Conservation (phyloP, 2,797 vertebrate genomes). For the Psittacula echo region DNA sequence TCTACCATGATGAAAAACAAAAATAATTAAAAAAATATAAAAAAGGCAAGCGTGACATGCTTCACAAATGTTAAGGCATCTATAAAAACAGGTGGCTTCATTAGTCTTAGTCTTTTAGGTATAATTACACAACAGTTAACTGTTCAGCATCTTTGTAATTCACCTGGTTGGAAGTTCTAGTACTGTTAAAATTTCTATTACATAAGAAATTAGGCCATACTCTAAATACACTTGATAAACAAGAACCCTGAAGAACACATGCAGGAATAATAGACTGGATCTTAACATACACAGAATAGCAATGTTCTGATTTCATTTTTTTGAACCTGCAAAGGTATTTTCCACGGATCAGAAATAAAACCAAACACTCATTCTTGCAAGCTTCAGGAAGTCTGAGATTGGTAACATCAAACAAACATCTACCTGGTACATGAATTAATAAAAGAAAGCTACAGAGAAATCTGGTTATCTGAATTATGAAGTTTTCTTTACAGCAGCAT, state of each 20-base stretch:
- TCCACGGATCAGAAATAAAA: not conserved
- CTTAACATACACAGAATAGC: not conserved
- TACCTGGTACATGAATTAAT: not conserved
- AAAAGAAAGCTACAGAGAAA: not conserved
- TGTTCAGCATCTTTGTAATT: not conserved
- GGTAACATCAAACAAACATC: not conserved
- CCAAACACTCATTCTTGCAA: not conserved
- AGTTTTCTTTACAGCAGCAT: not conserved
- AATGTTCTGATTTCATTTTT: not conserved
- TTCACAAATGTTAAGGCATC: not conserved
- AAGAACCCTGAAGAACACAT: not conserved
- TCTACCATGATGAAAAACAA: not conserved
- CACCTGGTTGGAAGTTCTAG: not conserved
- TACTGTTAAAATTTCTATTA: not conserved
- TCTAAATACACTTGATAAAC: not conserved
- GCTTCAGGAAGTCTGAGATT: not conserved
- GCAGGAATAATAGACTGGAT: not conserved
- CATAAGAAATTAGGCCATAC: not conserved
- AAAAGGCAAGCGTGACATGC: not conserved
- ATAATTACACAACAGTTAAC: not conserved
- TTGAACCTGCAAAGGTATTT: not conserved
- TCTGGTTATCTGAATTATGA: not conserved
- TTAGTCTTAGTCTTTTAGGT: not conserved
- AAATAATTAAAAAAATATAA: not conserved
- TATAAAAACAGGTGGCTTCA: not conserved